These are phyloP conservation scores for Salpingus planirostris DNA, from an alignment of 2,888 invertebrate species.

Conservation along the genomic window DNA sequence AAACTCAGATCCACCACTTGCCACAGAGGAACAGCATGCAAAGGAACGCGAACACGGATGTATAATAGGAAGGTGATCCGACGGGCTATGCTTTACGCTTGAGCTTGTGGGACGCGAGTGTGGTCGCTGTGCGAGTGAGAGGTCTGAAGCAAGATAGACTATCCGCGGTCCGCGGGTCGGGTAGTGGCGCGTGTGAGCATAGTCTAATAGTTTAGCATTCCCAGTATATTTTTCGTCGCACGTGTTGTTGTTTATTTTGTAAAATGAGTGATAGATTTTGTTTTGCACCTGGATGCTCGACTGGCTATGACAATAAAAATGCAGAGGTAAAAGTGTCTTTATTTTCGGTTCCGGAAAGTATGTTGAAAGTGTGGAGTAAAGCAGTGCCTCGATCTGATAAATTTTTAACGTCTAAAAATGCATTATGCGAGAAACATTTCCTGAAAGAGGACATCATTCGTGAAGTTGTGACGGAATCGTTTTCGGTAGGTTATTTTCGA, in stretches of 20 bases:
- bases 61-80: no score
- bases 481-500: conserved; percentile 1
- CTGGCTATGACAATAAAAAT: background rate
- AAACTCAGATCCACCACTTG: background rate
- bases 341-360: conserved; percentile 1
- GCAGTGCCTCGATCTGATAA: background rate
- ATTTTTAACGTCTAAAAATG: background rate
- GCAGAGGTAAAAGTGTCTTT: background rate
- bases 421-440: conserved; percentile 2
- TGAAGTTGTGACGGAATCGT: conserved; percentile 1
- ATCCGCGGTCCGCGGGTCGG: no score
- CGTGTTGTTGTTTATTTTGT: background rate
- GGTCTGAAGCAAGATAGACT: no score
- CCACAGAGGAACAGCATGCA: background rate
- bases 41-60: background rate
- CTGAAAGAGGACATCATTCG: conserved; percentile 1
- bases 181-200: no score
- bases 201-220: no score
- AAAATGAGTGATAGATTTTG: background rate
- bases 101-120: no score
- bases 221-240: no score
- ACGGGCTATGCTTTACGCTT: no score
- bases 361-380: background rate
- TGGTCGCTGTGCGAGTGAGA: no score
- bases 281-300: background rate